Percentiles rank a stretch among this genome's conserved stretches.
Evolutionary conservation across 2,888 invertebrate genomes (phyloP).

Genomic region (Elmis aenea): DNA sequence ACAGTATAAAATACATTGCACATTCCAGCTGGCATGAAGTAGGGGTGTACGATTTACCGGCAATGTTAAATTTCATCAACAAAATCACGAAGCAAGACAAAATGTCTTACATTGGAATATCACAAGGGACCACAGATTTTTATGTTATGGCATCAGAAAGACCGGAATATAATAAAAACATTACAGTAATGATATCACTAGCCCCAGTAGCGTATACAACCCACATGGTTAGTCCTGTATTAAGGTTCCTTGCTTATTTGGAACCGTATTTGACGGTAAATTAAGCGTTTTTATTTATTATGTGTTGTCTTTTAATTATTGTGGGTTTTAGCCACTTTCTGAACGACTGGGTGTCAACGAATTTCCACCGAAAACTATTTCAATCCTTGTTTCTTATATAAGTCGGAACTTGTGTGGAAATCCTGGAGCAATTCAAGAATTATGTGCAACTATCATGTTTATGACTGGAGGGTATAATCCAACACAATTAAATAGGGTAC

Average conservation of each 20-base stretch:
- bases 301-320: no score
- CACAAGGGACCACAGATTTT: conserved; percentile 58
- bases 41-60: conserved; percentile 69
- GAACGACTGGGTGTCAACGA: conserved; percentile 17
- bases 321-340: conserved; percentile 20
- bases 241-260: conserved; percentile 26
- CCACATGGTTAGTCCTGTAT: conserved; percentile 49
- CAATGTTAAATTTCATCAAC: conserved; percentile 65
- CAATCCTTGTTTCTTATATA: not conserved
- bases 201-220: conserved; percentile 58
- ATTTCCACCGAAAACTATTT: conserved; percentile 14
- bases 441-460: conserved; percentile 12
- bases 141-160: conserved; percentile 56
- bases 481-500: conserved; percentile 22
- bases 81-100: conserved; percentile 51
- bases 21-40: conserved; percentile 70
- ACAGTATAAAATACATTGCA: no score
- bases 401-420: conserved; percentile 6
- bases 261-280: conserved; percentile 9
- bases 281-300: no score
- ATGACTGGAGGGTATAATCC: conserved; percentile 17
- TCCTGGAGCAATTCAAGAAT: conserved; percentile 8
- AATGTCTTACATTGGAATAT: conserved; percentile 68
- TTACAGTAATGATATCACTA: conserved; percentile 54
- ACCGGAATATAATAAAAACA: conserved; percentile 57